Conservation (phyloP, 2,113 vertebrate species). For the Hippocampus zosterae region DNA sequence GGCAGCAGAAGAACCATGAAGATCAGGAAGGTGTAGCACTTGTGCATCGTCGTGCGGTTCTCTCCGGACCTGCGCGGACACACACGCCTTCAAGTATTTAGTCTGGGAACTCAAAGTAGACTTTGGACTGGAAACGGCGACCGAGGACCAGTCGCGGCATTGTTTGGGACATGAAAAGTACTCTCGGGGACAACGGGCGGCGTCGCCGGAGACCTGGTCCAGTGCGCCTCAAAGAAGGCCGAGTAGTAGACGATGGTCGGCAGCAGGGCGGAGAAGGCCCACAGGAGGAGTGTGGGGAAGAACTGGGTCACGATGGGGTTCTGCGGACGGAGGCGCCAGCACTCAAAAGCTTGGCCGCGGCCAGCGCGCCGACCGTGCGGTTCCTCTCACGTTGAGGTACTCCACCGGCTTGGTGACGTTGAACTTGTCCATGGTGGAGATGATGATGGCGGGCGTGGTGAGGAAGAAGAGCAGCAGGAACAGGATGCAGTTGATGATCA, state of each 20-base stretch:
- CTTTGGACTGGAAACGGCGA: neutral
- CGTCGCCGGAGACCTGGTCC: constrained; percentile 81
- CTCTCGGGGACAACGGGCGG: neutral
- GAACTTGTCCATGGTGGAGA: constrained; percentile 99
- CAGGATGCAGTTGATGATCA: constrained; percentile 90
- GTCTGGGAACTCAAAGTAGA: neutral
- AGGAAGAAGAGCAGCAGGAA: constrained; percentile 98
- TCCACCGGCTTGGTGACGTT: constrained; percentile 98
- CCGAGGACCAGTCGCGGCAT: no score
- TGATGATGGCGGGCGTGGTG: constrained; percentile 97
- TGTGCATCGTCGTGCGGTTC: constrained; percentile 98
- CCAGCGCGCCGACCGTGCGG: neutral
- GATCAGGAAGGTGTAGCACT: constrained; percentile 98
- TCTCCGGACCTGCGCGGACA: constrained; percentile 81
- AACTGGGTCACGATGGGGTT: constrained; percentile 97
- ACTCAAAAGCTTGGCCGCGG: neutral
- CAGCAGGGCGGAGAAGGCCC: constrained; percentile 93
- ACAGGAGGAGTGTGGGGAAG: constrained; percentile 93
- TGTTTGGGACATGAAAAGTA: neutral
- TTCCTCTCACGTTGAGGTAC: constrained; percentile 84
- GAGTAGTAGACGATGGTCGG: constrained; percentile 98
- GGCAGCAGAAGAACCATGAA: constrained; percentile 97
- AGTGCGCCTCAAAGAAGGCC: constrained; percentile 93
- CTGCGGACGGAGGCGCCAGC: constrained; percentile 62
- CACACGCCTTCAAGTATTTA: neutral